These are phyloP conservation scores for Rhegmatorhina hoffmannsi DNA, from an alignment of 2,113 vertebrate genomes.

Conservation along the genomic window DNA sequence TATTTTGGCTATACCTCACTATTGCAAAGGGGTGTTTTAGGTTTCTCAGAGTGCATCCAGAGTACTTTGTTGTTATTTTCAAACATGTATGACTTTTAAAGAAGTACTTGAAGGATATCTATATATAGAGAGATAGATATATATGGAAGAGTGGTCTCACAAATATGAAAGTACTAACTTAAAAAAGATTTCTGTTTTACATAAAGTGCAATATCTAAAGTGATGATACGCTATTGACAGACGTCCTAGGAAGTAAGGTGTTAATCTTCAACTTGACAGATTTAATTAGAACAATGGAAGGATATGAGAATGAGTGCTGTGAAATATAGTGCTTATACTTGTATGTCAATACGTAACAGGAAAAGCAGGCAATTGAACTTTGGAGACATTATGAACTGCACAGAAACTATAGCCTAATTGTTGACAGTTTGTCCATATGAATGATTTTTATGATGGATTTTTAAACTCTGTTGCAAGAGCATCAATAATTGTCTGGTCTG, in stretches of 20 bases:
- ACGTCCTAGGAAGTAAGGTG: background rate
- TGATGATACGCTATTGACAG: background rate
- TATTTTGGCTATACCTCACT: background rate
- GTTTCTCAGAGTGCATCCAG: background rate
- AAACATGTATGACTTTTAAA: background rate
- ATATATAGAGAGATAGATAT: rapidly evolving
- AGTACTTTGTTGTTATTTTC: background rate
- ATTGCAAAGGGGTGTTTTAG: background rate
- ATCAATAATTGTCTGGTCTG: background rate
- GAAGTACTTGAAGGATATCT: background rate
- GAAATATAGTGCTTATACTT: background rate
- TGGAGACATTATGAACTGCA: background rate
- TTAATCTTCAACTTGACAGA: background rate
- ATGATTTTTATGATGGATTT: constrained; percentile 6
- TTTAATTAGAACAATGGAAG: background rate
- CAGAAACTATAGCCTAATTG: background rate
- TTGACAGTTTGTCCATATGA: background rate
- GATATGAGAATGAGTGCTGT: background rate
- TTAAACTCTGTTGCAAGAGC: background rate
- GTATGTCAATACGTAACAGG: background rate
- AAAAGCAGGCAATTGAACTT: background rate
- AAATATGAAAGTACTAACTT: background rate
- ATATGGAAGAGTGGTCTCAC: background rate
- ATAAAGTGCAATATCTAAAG: background rate
- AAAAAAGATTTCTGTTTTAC: background rate